Evolutionary conservation across 2,888 invertebrate species (phyloP).

Genomic region (Punctoribates punctum): DNA sequence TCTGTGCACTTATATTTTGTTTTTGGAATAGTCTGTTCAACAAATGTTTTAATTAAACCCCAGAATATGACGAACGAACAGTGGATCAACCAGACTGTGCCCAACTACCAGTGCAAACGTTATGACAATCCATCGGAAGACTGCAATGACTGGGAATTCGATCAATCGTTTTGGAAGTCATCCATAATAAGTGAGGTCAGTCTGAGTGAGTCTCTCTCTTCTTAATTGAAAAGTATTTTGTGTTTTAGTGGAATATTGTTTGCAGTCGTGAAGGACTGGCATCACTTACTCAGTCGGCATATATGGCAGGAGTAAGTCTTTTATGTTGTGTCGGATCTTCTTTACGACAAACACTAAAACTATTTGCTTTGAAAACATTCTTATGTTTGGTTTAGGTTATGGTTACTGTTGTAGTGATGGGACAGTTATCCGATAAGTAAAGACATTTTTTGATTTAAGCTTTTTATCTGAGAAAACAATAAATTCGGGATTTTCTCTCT

Average conservation of each 20-base stretch:
- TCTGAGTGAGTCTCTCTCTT: constrained; percentile 26
- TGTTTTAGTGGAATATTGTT: constrained; percentile 69
- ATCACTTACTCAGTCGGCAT: constrained; percentile 73
- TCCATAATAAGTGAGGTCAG: constrained; percentile 65
- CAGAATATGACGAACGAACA: neutral
- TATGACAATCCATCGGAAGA: neutral
- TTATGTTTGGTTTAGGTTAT: constrained; percentile 56
- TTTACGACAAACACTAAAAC: neutral
- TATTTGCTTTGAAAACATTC: neutral
- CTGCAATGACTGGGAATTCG: constrained; percentile 65
- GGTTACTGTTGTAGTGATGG: constrained; percentile 70
- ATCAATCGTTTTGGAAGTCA: constrained; percentile 67
- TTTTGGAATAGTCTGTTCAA: neutral
- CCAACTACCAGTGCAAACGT: neutral
- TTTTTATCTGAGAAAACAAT: neutral
- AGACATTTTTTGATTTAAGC: constrained; percentile 40
- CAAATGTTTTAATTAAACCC: neutral
- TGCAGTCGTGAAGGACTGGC: constrained; percentile 77
- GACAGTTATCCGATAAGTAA: constrained; percentile 71
- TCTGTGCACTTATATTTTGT: neutral
- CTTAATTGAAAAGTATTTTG: neutral
- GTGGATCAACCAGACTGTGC: neutral
- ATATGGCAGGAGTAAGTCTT: constrained; percentile 69
- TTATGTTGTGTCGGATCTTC: neutral
- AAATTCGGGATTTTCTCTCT: neutral